phyloP scores from a whole-genome alignment of 2,888 invertebrate genomes.

The Bursaphelenchus okinawaensis region DNA sequence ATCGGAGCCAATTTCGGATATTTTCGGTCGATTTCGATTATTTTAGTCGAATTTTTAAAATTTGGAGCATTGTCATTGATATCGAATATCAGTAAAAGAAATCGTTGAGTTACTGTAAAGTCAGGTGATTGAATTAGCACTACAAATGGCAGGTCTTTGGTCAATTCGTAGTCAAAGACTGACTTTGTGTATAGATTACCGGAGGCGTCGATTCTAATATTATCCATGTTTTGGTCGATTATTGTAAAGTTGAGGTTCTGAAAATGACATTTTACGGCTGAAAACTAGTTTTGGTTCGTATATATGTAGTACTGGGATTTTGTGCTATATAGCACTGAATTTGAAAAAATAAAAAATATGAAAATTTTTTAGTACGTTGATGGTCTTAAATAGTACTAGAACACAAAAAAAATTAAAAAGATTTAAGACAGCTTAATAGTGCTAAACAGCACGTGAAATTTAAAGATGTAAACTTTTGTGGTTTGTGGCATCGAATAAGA shows the following conservation, averaged over 20 bases:
- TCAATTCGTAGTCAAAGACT: not conserved
- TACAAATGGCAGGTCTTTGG: not conserved
- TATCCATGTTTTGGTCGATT: not conserved
- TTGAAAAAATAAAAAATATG: no score
- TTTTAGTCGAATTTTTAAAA: slow-evolving; percentile 8
- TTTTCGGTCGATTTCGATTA: not conserved
- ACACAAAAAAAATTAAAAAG: no score
- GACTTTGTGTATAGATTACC: not conserved
- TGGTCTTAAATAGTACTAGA: no score
- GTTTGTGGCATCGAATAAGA: no score
- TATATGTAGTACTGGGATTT: no score
- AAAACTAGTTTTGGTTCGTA: no score
- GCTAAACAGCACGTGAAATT: no score
- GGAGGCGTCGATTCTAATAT: not conserved
- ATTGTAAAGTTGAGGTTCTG: not conserved
- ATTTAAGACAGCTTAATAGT: no score
- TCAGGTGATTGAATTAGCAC: not conserved
- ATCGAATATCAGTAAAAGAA: slow-evolving; percentile 6
- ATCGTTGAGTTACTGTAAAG: not conserved
- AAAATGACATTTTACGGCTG: no score
- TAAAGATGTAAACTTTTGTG: no score
- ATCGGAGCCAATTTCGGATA: not conserved
- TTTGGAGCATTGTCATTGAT: slow-evolving; percentile 3
- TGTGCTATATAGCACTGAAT: no score
- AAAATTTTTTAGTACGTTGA: no score